These are phyloP conservation scores for Melanaphis sacchari DNA, from an alignment of 1,140 invertebrate genomes.

Conservation along the genomic window DNA sequence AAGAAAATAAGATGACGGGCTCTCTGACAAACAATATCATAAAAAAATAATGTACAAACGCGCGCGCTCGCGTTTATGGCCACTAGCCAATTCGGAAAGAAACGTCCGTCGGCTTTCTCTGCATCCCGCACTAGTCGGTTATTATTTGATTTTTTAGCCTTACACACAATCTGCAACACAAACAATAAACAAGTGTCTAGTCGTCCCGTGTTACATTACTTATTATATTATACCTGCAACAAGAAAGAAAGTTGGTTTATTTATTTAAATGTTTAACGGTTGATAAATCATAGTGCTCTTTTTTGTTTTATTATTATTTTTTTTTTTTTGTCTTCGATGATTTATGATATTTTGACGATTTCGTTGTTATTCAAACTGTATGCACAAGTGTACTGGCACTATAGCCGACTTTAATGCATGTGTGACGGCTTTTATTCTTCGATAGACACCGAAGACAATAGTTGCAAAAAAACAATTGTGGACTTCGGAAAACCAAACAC, in stretches of 20 bases:
- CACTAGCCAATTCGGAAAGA: conserved; percentile 28
- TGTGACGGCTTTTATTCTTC: conserved; percentile 25
- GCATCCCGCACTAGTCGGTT: not conserved
- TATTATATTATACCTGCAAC: not conserved
- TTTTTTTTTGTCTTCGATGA: conserved; percentile 23
- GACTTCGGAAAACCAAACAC: conserved; percentile 8
- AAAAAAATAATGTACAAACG: not conserved
- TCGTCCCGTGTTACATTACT: not conserved
- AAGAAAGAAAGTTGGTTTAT: conserved; percentile 42
- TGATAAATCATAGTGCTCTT: not conserved
- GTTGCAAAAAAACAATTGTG: not conserved
- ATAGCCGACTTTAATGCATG: not conserved
- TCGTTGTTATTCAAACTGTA: not conserved
- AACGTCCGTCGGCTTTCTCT: conserved; percentile 29
- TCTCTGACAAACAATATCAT: not conserved
- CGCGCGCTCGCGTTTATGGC: conserved; percentile 18
- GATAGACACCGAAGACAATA: conserved; percentile 11
- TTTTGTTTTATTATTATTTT: not conserved
- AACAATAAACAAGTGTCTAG: conserved; percentile 7
- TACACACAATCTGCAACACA: not conserved
- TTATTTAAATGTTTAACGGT: conserved; percentile 19
- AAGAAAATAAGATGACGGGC: not conserved
- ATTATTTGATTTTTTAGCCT: conserved; percentile 26
- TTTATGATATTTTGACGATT: conserved; percentile 33
- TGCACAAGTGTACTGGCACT: not conserved